Conservation (phyloP, 92 coral and sea anemone species). For the Metridium senile region DNA sequence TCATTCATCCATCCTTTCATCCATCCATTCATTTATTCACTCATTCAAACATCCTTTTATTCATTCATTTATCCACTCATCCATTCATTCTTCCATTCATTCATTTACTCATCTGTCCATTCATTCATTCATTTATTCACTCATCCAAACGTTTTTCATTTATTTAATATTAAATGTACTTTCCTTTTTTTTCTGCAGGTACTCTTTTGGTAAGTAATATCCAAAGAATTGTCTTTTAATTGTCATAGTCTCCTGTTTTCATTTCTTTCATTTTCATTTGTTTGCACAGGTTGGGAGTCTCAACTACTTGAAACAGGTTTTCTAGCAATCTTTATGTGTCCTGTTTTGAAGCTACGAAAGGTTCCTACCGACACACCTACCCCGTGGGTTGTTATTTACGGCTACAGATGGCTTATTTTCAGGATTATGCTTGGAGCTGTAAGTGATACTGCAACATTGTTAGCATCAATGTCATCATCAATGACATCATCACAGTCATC, state of each 20-base stretch:
- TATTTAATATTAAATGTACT: neutral
- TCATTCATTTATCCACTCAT: neutral
- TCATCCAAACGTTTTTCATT: neutral
- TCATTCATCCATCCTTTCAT: neutral
- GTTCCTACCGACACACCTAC: slow-evolving; percentile 90
- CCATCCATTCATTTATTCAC: neutral
- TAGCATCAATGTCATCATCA: neutral
- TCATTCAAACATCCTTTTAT: neutral
- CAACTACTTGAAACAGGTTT: slow-evolving; percentile 97
- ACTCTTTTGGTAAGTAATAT: slow-evolving; percentile 85
- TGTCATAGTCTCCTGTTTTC: too few relatives aligned
- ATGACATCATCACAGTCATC: neutral
- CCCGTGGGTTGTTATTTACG: slow-evolving; percentile 87
- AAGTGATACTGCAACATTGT: slow-evolving; percentile 36
- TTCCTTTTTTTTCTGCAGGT: slow-evolving; percentile 53
- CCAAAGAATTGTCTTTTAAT: neutral
- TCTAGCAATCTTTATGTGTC: slow-evolving; percentile 91
- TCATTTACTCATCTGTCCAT: neutral
- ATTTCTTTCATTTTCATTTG: neutral
- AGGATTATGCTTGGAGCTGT: slow-evolving; percentile 99
- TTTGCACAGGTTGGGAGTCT: slow-evolving; percentile 93
- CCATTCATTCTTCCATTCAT: neutral
- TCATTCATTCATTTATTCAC: neutral
- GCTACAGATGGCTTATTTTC: slow-evolving; percentile 96
- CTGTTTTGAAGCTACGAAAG: slow-evolving; percentile 75